Evolutionary conservation across 1,140 invertebrate genomes (phyloP).

Genomic region (Melanaphis sacchari): DNA sequence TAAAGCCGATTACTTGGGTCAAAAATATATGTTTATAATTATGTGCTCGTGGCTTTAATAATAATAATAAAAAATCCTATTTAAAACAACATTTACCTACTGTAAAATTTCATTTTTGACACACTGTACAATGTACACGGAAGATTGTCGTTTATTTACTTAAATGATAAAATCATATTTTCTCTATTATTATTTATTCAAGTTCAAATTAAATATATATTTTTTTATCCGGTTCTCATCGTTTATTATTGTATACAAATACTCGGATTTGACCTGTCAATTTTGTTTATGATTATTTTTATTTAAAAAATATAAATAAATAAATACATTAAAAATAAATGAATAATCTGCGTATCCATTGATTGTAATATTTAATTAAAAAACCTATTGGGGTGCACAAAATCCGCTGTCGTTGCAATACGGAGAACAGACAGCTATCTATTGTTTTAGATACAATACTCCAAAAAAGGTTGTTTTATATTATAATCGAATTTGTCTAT

Average conservation of each 20-base stretch:
- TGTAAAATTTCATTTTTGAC: background rate
- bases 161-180: background rate
- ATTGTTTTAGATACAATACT: slow-evolving; percentile 33
- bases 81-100: no score
- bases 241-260: background rate
- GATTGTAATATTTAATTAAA: slow-evolving; percentile 31
- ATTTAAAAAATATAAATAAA: background rate
- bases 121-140: background rate
- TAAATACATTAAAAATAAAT: background rate
- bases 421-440: background rate
- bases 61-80: no score
- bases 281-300: background rate
- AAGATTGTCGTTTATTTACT: background rate
- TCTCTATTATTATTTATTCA: background rate
- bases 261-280: background rate
- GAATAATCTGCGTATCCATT: slow-evolving; percentile 27
- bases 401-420: background rate
- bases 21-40: background rate
- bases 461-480: background rate
- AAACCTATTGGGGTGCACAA: background rate
- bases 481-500: background rate
- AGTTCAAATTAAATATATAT: background rate
- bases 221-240: background rate
- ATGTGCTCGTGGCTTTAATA: no score
- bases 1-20: background rate